These are phyloP conservation scores for Chloromyia formosa DNA, from an alignment of 2,888 invertebrate species.

Conservation along the genomic window DNA sequence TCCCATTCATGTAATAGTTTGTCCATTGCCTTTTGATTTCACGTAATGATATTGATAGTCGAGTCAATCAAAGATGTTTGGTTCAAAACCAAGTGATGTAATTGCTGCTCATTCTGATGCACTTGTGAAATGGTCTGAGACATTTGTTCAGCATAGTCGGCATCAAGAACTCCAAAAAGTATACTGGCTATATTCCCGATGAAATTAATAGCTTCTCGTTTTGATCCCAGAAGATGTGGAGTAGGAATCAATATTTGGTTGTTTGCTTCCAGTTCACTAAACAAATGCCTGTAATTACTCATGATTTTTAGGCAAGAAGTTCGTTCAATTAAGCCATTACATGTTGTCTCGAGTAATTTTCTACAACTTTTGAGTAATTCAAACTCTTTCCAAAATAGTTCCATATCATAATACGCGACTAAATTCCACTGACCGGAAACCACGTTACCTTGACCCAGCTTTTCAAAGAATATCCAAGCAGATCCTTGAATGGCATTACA, in stretches of 20 bases:
- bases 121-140: slow-evolving; percentile 46
- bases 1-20: not conserved
- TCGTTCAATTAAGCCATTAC: not conserved
- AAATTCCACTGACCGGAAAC: not conserved
- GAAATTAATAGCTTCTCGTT: slow-evolving; percentile 24
- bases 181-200: slow-evolving; percentile 46
- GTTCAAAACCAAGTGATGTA: slow-evolving; percentile 41
- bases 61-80: slow-evolving; percentile 49
- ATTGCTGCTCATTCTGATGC: slow-evolving; percentile 42
- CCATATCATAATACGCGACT: not conserved
- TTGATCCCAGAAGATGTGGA: not conserved
- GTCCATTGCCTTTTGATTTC: not conserved
- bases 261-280: not conserved
- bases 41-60: slow-evolving; percentile 45
- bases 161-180: slow-evolving; percentile 48
- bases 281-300: not conserved
- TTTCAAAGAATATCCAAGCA: not conserved
- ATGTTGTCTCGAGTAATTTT: not conserved
- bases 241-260: not conserved
- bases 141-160: slow-evolving; percentile 47
- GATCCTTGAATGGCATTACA: not conserved
- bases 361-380: not conserved
- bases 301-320: not conserved
- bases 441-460: not conserved
- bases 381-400: not conserved